Base-by-base conservation (phyloP, 2,797 vertebrate species). In the Aulostomus chinensis region DNA sequence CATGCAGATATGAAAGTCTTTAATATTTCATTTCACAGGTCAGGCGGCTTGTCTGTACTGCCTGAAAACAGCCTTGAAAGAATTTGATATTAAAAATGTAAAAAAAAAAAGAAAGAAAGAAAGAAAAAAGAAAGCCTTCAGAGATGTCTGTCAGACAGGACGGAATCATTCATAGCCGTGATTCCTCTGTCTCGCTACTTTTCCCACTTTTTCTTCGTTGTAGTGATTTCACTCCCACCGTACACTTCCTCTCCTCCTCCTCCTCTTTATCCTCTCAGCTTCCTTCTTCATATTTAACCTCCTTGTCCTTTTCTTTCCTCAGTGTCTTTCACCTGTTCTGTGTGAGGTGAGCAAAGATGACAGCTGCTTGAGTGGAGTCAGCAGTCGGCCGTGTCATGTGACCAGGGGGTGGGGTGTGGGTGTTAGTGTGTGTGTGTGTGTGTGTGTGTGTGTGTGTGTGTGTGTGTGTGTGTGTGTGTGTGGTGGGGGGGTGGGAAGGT, bases 11-110 rank as follows among this genome's bases (percentile, higher is more conserved):
- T 75, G 56, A 81, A 64, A 71, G n/a, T 68, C 57, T 80, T 88
- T 78, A 81, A 86, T 85, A 87, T 88, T 85, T 83, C 22, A 86
- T 83, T 79, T 34, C 45, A 40, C 67, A 65, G 73, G 71, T 82
- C 51, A 9, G 45, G 16, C 49, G 46, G 67, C 34, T 80, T 9
- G 17, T 62, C 58, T 73, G 64, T 59, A 77, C 35, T 12, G 26
- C 57, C 63, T 61, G 53, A 78, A 62, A 20, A 69, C 36, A 50
- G 70, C 14, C 30, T 70, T 68, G 64, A 15, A 43, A 52, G 43
- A 59, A 22, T 33, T 15, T 15, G 10, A 24, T 26, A 10, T 33
- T 2, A 31, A 2, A 31, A 34, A 9, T 16, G 3, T 4, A 21
- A 20, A 54, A 24, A 56, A 58, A n/a, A n/a, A n/a, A n/a, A n/a